Evolutionary conservation across 2,797 vertebrate species (phyloP).

Genomic region (Aeoliscus strigatus): DNA sequence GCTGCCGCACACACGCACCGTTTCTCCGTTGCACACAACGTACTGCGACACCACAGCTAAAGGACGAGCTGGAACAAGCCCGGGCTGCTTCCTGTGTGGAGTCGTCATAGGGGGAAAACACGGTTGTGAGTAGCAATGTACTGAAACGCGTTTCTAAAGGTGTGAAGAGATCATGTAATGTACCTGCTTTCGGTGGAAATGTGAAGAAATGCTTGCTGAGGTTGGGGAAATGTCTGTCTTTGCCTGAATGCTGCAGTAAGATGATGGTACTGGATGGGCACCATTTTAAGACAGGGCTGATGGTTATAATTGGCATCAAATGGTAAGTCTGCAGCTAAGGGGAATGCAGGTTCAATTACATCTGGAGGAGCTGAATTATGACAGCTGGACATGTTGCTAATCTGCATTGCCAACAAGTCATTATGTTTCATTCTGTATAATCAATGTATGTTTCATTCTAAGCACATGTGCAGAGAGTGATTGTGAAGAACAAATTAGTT

Average conservation of each 20-base stretch:
- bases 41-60: conserved; percentile 62
- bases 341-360: conserved; percentile 12
- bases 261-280: conserved; percentile 54
- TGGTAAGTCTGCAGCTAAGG: conserved; percentile 20
- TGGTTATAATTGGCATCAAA: conserved; percentile 45
- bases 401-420: conserved; percentile 6
- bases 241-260: conserved; percentile 51
- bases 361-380: conserved; percentile 7
- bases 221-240: conserved; percentile 24
- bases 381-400: conserved; percentile 1
- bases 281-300: conserved; percentile 62
- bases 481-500: neutral
- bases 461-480: neutral
- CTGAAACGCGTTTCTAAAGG: conserved; percentile 12
- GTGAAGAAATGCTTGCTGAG: neutral
- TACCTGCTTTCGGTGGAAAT: neutral
- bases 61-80: conserved; percentile 26
- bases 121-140: conserved; percentile 48
- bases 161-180: conserved; percentile 8
- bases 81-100: conserved; percentile 19
- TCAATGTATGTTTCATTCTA: neutral
- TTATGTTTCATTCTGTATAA: neutral
- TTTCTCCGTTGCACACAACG: conserved; percentile 46
- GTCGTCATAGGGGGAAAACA: conserved; percentile 15
- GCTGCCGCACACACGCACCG: conserved; percentile 42